Conservation (phyloP, 2,888 invertebrate species). For the Taphrorychus bicolor region DNA sequence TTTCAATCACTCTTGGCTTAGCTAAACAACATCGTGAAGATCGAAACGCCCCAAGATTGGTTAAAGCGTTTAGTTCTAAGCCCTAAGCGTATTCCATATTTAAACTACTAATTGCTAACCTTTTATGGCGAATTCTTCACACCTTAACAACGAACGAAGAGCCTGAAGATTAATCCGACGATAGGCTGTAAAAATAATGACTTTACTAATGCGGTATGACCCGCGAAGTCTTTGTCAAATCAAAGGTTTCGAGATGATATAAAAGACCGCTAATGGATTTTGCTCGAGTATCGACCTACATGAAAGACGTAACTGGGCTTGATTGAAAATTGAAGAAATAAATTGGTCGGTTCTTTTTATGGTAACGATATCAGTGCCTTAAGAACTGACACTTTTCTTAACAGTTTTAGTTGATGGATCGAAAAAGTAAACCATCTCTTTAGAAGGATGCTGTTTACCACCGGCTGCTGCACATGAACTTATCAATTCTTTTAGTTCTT, state of each 20-base stretch:
- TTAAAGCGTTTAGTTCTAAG: conserved; percentile 22
- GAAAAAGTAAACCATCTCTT: no score
- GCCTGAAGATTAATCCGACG: conserved; percentile 16
- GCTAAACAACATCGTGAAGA: no score
- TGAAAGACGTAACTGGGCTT: neutral
- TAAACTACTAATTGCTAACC: conserved; percentile 33
- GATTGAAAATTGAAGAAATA: neutral
- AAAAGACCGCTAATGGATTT: conserved; percentile 19
- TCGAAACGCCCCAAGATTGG: conserved; percentile 22
- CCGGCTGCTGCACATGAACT: no score
- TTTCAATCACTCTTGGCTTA: no score
- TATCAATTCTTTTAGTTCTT: no score
- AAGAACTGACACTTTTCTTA: no score
- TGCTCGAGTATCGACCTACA: neutral
- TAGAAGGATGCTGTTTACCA: no score
- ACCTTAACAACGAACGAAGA: conserved; percentile 19
- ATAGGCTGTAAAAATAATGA: conserved; percentile 19
- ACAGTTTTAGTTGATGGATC: no score
- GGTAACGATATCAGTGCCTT: no score
- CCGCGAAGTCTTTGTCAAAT: conserved; percentile 14
- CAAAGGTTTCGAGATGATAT: neutral
- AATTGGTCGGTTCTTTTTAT: neutral
- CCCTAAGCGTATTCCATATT: conserved; percentile 30
- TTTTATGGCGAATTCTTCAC: conserved; percentile 28
- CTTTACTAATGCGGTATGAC: conserved; percentile 12